Evolutionary conservation across 64 coral and sea anemone genomes (phyloP).

Genomic region (Porites lutea): DNA sequence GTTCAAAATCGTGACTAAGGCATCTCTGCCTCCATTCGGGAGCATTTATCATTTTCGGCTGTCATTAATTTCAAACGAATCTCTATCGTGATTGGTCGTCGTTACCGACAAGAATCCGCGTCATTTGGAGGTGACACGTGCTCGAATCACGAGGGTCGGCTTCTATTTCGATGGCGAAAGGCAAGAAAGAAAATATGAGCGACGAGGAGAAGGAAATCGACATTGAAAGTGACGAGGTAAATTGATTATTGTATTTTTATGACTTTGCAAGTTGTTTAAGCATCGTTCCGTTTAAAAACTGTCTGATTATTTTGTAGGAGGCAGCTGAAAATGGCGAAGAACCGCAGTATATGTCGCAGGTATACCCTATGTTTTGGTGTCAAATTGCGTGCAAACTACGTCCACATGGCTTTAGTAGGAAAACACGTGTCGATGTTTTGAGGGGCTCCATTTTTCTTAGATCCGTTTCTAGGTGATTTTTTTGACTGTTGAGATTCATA

Average conservation of each 20-base stretch:
- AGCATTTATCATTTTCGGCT: conserved; percentile 10
- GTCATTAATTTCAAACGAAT: conserved; percentile 21
- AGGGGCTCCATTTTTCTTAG: background rate
- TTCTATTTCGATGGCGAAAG: conserved; percentile 47
- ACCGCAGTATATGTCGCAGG: conserved; percentile 75
- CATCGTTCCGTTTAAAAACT: conserved; percentile 56
- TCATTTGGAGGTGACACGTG: conserved; percentile 78
- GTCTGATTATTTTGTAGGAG: conserved; percentile 64
- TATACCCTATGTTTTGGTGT: conserved; percentile 97
- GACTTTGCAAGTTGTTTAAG: conserved; percentile 33
- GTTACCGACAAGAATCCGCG: conserved; percentile 8
- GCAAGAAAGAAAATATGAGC: conserved; percentile 77
- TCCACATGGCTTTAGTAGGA: conserved; percentile 92
- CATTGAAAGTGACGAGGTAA: conserved; percentile 99
- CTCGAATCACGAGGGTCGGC: conserved; percentile 91
- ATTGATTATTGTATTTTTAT: conserved; percentile 55
- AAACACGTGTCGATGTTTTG: conserved; percentile 90
- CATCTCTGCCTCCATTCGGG: conserved; percentile 1
- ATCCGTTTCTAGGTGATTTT: background rate
- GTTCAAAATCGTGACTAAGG: background rate
- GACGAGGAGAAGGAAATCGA: conserved; percentile 98
- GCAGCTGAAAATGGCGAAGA: conserved; percentile 70
- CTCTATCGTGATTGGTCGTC: conserved; percentile 54
- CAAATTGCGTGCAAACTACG: conserved; percentile 84
- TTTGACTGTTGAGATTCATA: background rate